Percentiles rank a stretch among this genome's conserved stretches.
These are phyloP conservation scores for Sesamia nonagrioides DNA, from an alignment of 1,140 invertebrate genomes.

Conservation along the genomic window DNA sequence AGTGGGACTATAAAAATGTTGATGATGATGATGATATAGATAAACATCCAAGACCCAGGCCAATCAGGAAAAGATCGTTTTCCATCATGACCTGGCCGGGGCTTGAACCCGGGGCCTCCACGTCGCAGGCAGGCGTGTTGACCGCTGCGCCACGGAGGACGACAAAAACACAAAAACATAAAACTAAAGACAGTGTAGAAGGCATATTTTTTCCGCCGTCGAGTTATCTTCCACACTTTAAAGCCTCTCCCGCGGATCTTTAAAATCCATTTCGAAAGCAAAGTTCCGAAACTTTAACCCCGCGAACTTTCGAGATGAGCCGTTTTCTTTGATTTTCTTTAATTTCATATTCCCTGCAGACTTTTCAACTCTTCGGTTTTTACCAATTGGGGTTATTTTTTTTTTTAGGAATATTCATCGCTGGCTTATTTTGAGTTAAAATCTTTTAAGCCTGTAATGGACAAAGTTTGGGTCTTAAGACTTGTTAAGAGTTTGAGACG, in stretches of 20 bases:
- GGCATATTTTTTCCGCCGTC: conserved; percentile 22
- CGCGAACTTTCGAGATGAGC: conserved; percentile 38
- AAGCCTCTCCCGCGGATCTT: conserved; percentile 49
- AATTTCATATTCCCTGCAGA: conserved; percentile 48
- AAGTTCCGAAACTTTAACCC: conserved; percentile 42
- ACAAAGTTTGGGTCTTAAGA: conserved; percentile 13
- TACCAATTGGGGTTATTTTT: conserved; percentile 23
- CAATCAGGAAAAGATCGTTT: too few species aligned
- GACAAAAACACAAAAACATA: not conserved
- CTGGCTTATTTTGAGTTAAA: conserved; percentile 16
- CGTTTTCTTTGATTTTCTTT: conserved; percentile 49
- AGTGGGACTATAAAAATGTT: too few species aligned
- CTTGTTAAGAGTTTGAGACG: not conserved
- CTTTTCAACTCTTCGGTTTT: conserved; percentile 36
- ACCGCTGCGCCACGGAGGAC: too few species aligned
- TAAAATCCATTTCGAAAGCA: conserved; percentile 59
- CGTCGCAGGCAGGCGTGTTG: too few species aligned
- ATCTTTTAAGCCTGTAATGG: conserved; percentile 1
- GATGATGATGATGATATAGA: too few species aligned
- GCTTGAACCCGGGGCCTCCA: too few species aligned
- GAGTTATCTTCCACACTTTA: conserved; percentile 46
- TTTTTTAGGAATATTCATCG: not conserved
- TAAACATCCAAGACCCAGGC: too few species aligned
- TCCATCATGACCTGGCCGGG: too few species aligned
- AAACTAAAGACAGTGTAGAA: not conserved